A percentile compares a stretch with the other conserved stretches of the same genome.
Evolutionary conservation across 2,888 invertebrate species (phyloP).

Genomic region (Nowickia ferox): DNA sequence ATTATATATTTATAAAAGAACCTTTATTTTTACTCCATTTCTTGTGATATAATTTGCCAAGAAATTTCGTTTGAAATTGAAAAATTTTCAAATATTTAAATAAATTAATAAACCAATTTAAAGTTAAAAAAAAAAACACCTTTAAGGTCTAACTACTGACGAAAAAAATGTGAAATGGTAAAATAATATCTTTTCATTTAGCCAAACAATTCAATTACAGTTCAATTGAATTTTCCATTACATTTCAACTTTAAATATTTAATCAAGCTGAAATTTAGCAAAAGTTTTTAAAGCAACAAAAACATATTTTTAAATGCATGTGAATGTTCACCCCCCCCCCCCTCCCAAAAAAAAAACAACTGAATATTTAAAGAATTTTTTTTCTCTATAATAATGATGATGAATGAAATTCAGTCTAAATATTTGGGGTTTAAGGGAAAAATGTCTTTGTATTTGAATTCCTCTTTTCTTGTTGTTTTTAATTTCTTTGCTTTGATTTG

Average conservation of each 20-base stretch:
- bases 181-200: background rate
- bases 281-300: conserved; percentile 16
- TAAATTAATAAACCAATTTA: no score
- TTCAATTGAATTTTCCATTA: conserved; percentile 56
- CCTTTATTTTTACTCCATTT: no score
- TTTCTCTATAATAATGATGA: background rate
- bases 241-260: conserved; percentile 47
- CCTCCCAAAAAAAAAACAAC: no score
- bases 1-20: no score
- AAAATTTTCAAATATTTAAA: no score
- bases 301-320: no score
- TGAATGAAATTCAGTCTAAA: background rate
- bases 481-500: background rate
- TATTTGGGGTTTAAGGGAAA: background rate
- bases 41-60: no score
- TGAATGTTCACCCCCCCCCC: no score
- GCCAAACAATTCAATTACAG: conserved; percentile 44
- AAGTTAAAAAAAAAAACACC: no score
- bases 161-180: background rate
- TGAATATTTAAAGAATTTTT: background rate
- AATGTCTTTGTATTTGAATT: background rate
- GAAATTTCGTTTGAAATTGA: no score
- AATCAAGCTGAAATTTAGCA: conserved; percentile 43
- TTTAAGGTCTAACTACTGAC: no score
- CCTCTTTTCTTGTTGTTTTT: background rate